Evolutionary conservation across 2,113 vertebrate species (phyloP).

Genomic region (Silurus glanis): DNA sequence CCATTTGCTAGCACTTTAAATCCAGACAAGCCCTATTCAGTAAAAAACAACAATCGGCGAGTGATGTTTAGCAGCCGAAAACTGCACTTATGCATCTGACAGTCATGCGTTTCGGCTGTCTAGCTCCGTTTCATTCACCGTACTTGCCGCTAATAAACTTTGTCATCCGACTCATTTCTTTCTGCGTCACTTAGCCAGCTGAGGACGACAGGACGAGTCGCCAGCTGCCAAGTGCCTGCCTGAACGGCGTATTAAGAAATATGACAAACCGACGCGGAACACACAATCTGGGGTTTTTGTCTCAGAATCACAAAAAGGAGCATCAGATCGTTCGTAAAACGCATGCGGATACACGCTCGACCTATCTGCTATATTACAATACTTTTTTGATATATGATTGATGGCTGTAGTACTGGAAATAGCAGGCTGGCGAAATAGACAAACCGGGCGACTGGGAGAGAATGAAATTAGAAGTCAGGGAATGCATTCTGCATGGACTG

Average conservation of each 20-base stretch:
- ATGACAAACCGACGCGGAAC: not conserved
- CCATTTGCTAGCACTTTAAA: not conserved
- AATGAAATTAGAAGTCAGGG: not conserved
- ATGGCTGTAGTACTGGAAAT: constrained; percentile 1
- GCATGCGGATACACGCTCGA: not conserved
- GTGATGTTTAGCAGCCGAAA: not conserved
- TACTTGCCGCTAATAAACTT: constrained; percentile 15
- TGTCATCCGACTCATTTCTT: constrained; percentile 16
- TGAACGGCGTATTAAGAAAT: not conserved
- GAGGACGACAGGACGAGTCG: not conserved
- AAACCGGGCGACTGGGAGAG: not conserved
- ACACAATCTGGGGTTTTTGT: not conserved
- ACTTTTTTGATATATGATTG: not conserved
- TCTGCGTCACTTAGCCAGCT: constrained; percentile 33
- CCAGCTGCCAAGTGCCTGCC: constrained; percentile 22
- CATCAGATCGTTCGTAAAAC: constrained; percentile 3
- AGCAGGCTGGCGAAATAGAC: not conserved
- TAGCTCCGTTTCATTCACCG: constrained; percentile 28
- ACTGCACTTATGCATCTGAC: constrained; percentile 1
- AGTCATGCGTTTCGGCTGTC: constrained; percentile 7
- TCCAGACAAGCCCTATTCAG: not conserved
- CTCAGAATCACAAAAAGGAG: not conserved
- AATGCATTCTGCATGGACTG: not conserved
- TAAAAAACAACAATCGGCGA: not conserved
- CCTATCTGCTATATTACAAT: not conserved